Evolutionary conservation across 2,888 invertebrate genomes (phyloP), one percentile per base, ranked within the genome.

Genomic region (Trissolcus japonicus): DNA sequence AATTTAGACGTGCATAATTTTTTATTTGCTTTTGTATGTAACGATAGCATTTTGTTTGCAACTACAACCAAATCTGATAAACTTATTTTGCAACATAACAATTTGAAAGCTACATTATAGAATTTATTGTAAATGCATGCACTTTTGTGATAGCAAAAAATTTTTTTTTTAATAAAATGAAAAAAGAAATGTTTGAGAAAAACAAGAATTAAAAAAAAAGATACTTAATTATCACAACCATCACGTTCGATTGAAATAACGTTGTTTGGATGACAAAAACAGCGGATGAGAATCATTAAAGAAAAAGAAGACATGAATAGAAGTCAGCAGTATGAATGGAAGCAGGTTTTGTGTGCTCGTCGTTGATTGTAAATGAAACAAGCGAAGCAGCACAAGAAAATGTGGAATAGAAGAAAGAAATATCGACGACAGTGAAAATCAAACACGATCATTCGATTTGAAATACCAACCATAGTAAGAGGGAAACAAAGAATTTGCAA

Each of bases 321-420:
- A 21, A 51, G 25, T 0, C 40, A 41, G 50, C n/a, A 21, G 41
- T 53, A 63, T 55, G 63, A 63, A 63, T 54, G 63, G 46, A 55
- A 46, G 55, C 29, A 29, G 35, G 63, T 55, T 63, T 63, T 63
- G 54, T 63, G 55, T 67, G 43, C 29, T 53, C 51, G 59, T 53
- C 53, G 29, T 40, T 9, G 35, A 53, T 16, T n/a, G 35, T 17
- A 50, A 29, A 67, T 46, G 29, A 46, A 68, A n/a, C 53, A 55
- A 35, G 55, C 25, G 21, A 59, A 41, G 46, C 21, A 59, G 29
- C 35, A 11, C 19, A 56, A 50, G 40, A 48, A 35, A 71, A 11
- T 17, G 41, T 40, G 56, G 14, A 29, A 63, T 29, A n/a, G 17
- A 17, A 29, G 43, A 69, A 19, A 46, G 35, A 59, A 35, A 16